Base-by-base conservation (phyloP, 2,888 invertebrate species). In the Hofmannophila pseudospretella region DNA sequence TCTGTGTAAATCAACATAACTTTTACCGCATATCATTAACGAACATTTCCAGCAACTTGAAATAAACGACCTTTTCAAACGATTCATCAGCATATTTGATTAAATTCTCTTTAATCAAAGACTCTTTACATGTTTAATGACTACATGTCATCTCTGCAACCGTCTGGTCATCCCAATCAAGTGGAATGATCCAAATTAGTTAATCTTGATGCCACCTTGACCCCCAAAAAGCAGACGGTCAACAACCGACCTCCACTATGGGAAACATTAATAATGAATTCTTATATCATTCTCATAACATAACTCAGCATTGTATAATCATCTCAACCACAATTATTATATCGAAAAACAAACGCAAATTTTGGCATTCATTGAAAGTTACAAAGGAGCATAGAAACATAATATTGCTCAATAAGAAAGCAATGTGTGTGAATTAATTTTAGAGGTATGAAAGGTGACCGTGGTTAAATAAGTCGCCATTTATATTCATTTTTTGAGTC, bases 121-220 rank as follows among this genome's bases (percentile, higher is more conserved):
- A n/a, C n/a, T n/a, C n/a, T n/a, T n/a, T n/a, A n/a, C 20, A 20
- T 1, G 20, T 7, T 2, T 28, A 13, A 8, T 13, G 28, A 7
- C 13, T 7, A 7, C 16, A 30, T 19, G 9, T 14, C 30, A 30
- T 5, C 9, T 30, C 19, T n/a, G 16, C 5, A 29, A 9, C 12
- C 13, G 37, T 38, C 37, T 32, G 37, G 38, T 10, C 30, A 12
- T 33, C 26, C 36, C 38, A 44, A 41, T 46, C 39, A 42, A 39
- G 40, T 16, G 31, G 41, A 34, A 16, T 38, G 33, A 22, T 32
- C 9, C 26, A 53, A 59, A 55, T 59, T 59, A 54, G 54, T 66
- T 58, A 64, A 67, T 69, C 58, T 64, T 59, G 58, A 70, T 69
- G 68, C 69, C 69, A 71, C 68, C 69, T 52, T 49, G 49, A 49